Percentiles rank a stretch among this genome's conserved stretches.
Evolutionary conservation across 2,888 invertebrate species (phyloP).

Genomic region (Osedax frankpressi): DNA sequence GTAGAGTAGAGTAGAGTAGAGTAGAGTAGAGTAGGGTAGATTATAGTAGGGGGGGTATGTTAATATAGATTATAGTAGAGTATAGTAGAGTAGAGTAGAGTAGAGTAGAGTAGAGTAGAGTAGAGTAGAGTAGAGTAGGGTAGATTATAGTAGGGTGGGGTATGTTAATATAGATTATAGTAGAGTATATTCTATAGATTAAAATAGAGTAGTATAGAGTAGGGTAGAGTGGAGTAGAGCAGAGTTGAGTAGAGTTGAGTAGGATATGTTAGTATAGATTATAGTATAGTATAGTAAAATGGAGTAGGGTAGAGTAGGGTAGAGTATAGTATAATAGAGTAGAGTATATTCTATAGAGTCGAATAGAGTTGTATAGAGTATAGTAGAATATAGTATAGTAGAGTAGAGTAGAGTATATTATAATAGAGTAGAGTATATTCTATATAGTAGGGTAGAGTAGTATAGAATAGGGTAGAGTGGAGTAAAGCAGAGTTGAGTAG

Average conservation of each 20-base stretch:
- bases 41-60: not conserved
- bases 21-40: slow-evolving; percentile 10
- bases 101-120: slow-evolving; percentile 15
- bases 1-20: slow-evolving; percentile 16
- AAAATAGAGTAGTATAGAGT: slow-evolving; percentile 1
- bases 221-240: not conserved
- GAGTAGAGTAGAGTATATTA: slow-evolving; percentile 1
- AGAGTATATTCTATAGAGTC: no score
- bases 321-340: slow-evolving; percentile 10
- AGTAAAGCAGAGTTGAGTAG: not conserved
- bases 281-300: not conserved
- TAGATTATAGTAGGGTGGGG: slow-evolving; percentile 11
- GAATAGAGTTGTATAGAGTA: no score
- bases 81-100: not conserved
- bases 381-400: slow-evolving; percentile 9
- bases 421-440: not conserved
- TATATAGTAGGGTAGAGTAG: not conserved
- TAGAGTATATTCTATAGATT: not conserved
- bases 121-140: slow-evolving; percentile 16
- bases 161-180: no score
- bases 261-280: not conserved
- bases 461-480: slow-evolving; percentile 2
- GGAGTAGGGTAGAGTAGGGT: not conserved
- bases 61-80: slow-evolving; percentile 5
- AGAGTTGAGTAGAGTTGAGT: not conserved